Evolutionary conservation across 2,113 vertebrate species (phyloP).

Genomic region (Cyprinus carpio): DNA sequence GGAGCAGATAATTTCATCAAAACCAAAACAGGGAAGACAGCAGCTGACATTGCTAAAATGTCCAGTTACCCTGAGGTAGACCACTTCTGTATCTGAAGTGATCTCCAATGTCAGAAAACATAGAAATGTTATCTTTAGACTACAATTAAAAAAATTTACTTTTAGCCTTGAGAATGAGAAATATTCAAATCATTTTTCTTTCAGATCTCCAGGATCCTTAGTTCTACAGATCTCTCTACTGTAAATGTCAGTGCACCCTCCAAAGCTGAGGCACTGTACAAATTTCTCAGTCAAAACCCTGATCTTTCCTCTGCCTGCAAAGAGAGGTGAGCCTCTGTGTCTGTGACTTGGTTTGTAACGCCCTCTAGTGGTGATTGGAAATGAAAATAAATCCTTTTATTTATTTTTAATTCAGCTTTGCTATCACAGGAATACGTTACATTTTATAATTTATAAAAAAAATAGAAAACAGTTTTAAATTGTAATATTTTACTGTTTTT

Average conservation of each 20-base stretch:
- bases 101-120: not conserved
- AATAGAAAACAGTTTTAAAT: no score
- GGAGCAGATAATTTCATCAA: constrained; percentile 87
- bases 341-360: constrained; percentile 7
- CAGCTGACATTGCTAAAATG: constrained; percentile 81
- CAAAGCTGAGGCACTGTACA: constrained; percentile 74
- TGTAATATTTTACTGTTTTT: not conserved
- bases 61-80: constrained; percentile 82
- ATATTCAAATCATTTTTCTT: not conserved
- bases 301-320: constrained; percentile 60
- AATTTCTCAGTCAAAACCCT: constrained; percentile 68
- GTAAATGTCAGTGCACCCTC: constrained; percentile 58
- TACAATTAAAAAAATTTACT: not conserved
- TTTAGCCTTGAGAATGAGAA: not conserved
- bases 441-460: no score
- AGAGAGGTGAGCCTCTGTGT: constrained; percentile 69
- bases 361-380: constrained; percentile 46
- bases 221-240: constrained; percentile 30
- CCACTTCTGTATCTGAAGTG: no score
- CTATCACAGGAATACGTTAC: no score
- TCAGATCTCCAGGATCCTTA: constrained; percentile 69
- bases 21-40: constrained; percentile 78
- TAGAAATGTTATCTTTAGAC: not conserved
- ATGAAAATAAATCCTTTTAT: not conserved
- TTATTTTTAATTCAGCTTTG: not conserved